phyloP scores from a whole-genome alignment of 2,888 invertebrate species.

The Eledona agricola region DNA sequence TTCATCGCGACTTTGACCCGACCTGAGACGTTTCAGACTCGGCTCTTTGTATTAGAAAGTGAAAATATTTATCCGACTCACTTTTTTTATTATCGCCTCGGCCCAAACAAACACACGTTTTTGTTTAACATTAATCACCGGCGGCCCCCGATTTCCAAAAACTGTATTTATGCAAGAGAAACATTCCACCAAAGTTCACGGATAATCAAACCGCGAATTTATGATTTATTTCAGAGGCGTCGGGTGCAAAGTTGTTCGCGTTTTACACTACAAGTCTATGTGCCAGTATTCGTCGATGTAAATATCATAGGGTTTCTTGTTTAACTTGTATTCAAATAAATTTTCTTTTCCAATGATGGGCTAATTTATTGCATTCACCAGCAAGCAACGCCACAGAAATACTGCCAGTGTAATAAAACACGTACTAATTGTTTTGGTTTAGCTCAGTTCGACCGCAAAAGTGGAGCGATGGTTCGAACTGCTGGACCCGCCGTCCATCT shows the following conservation, averaged over 20 bases:
- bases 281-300: constrained; percentile 31
- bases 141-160: no score
- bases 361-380: constrained; percentile 6
- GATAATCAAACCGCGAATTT: no score
- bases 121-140: no score
- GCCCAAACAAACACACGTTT: no score
- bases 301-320: constrained; percentile 13
- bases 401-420: neutral
- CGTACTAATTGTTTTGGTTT: constrained; percentile 46
- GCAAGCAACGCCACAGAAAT: constrained; percentile 29
- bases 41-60: no score
- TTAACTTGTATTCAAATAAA: constrained; percentile 25
- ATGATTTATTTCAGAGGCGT: neutral
- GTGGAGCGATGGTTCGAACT: constrained; percentile 85
- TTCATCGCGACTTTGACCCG: no score
- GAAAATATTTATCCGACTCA: no score
- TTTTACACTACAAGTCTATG: no score
- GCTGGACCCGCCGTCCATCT: constrained; percentile 71
- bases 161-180: no score
- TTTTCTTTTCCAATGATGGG: constrained; percentile 20
- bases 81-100: no score
- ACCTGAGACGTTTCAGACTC: no score
- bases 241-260: neutral
- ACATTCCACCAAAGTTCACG: no score
- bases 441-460: constrained; percentile 81